Base-by-base conservation (phyloP, 2,888 invertebrate genomes). In the Cosmopolites sordidus region DNA sequence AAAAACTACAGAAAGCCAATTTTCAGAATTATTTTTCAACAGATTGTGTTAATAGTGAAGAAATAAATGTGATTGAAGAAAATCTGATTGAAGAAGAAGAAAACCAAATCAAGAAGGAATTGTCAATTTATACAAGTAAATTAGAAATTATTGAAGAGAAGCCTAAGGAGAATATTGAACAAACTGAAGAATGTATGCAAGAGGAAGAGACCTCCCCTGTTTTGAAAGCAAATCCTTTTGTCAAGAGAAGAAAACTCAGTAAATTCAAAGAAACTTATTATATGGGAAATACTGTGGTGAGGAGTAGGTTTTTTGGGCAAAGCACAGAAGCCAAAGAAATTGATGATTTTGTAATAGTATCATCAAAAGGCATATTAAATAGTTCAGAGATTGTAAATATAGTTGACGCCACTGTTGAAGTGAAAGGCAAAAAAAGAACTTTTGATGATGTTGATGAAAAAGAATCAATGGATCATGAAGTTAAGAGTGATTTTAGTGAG, bases 241-340 rank as follows among this genome's bases (percentile, higher is more conserved):
- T 71, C 0, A 66, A 74, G 1, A 59, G 78, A 1, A 77, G 76
- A 63, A 75, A 73, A 67, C 62, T 80, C 1, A 81, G 80, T 60
- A 75, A 73, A 59, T 81, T 81, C 55, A 76, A 77, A 48, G 69
- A 76, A 60, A 80, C 79, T 1, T 62, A 75, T 1, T 58, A 77
- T 48, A 73, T 64, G 52, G 55, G 73, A 48, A 66, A 71, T 64
- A 69, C 59, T 15, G 40, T 79, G n/a, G 77, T 83, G 2, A 78
- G 80, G 62, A 83, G 83, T 62, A 78, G 80, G 49, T 83, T 81
- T 67, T 83, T 84, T 62, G 68, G 27, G 38, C 15, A 46, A 22
- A 30, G 42, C 2, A 43, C 44, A 18, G 14, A 39, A 30, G 16
- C 17, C 12, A 16, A 6, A 16, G 41, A 37, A 15, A 16, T 16